Evolutionary conservation across 2,113 vertebrate genomes (phyloP).

Genomic region (Puffinus mauretanicus): DNA sequence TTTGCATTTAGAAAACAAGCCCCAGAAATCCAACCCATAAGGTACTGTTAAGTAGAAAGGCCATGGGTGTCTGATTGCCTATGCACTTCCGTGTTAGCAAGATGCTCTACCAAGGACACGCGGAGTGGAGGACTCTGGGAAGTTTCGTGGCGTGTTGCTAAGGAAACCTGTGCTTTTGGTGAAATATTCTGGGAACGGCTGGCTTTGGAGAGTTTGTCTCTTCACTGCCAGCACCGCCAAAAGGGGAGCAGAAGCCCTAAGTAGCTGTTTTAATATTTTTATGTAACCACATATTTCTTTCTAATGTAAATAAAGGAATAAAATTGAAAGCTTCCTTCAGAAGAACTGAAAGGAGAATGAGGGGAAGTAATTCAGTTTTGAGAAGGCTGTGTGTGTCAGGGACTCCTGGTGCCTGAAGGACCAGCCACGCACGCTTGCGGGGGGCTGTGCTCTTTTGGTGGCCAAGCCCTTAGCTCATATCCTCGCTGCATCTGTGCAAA

Average conservation of each 20-base stretch:
- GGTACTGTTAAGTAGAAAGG: neutral
- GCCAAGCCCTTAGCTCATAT: neutral
- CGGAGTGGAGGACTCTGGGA: neutral
- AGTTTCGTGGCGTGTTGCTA: neutral
- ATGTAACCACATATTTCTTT: neutral
- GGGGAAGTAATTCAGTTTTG: neutral
- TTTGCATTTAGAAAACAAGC: neutral
- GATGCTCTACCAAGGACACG: neutral
- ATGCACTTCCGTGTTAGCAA: neutral
- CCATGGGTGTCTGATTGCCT: accelerated
- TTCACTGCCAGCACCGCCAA: neutral
- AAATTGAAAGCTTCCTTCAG: neutral
- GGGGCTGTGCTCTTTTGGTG: neutral
- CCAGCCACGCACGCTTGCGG: accelerated
- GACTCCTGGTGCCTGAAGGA: neutral
- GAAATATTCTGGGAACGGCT: neutral
- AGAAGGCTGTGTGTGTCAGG: neutral
- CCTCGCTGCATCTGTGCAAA: neutral
- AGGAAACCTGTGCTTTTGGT: neutral
- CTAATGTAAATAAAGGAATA: neutral
- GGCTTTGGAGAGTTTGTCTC: neutral
- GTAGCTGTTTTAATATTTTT: neutral
- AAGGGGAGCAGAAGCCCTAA: neutral
- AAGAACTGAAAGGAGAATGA: neutral
- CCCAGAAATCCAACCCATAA: neutral